phyloP scores from a whole-genome alignment of 2,888 invertebrate genomes.

The Pseudeuparius sepicola region DNA sequence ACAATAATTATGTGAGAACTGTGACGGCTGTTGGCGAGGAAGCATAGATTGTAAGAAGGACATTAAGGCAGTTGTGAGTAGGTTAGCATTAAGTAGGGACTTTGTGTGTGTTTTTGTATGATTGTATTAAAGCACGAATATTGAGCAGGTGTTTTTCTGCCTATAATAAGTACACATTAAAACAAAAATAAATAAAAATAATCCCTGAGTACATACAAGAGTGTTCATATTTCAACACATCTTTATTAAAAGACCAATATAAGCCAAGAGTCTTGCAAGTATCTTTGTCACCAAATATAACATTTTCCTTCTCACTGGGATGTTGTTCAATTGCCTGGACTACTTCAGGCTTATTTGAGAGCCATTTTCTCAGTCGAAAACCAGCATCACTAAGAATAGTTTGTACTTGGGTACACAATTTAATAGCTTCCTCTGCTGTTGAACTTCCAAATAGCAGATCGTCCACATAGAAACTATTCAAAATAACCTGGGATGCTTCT shows the following conservation, averaged over 20 bases:
- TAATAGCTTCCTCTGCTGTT: conserved; percentile 6
- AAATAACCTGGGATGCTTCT: conserved; percentile 10
- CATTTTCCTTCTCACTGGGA: not conserved
- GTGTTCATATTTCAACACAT: not conserved
- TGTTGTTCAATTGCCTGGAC: conserved; percentile 2
- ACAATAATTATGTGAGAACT: too few species aligned
- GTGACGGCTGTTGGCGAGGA: too few species aligned
- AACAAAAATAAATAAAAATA: too few species aligned
- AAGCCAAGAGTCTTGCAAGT: conserved; percentile 4
- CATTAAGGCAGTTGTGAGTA: too few species aligned
- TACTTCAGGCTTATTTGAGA: conserved; percentile 7
- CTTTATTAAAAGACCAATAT: not conserved
- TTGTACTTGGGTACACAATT: conserved; percentile 6
- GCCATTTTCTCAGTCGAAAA: conserved; percentile 12
- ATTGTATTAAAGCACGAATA: too few species aligned
- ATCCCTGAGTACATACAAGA: too few species aligned
- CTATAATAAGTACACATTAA: too few species aligned
- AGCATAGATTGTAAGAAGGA: too few species aligned
- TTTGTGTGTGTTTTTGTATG: too few species aligned
- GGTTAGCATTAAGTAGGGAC: too few species aligned
- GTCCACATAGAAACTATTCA: conserved; percentile 14
- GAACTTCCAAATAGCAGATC: conserved; percentile 9
- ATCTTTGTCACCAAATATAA: conserved; percentile 11
- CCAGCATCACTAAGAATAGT: conserved; percentile 8
- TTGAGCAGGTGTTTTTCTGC: too few species aligned